These are phyloP conservation scores for Drosophila mulleri DNA, from an alignment of 2,888 invertebrate genomes.

Conservation along the genomic window DNA sequence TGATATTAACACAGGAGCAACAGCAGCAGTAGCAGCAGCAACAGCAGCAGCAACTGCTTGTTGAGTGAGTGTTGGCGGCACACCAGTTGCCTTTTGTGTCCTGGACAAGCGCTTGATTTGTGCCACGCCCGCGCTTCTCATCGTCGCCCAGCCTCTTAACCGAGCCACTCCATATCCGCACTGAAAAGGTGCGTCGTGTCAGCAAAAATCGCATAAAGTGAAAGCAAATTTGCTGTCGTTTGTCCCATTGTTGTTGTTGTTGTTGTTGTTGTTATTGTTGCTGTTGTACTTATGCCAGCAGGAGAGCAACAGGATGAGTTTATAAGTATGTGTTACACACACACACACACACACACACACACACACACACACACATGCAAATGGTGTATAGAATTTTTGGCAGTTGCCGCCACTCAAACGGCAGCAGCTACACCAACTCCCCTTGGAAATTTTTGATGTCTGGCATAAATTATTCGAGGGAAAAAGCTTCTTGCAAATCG, in stretches of 20 bases:
- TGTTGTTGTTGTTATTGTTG: constrained; percentile 18
- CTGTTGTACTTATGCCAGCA: constrained; percentile 15
- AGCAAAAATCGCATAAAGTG: constrained; percentile 73
- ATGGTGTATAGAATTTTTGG: constrained; percentile 33
- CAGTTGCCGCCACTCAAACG: constrained; percentile 32
- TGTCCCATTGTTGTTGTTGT: constrained; percentile 28
- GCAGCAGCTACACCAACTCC: constrained; percentile 9
- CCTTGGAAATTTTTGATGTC: constrained; percentile 69
- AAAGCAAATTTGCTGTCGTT: constrained; percentile 65
- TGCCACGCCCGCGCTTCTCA: background rate
- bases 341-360: background rate
- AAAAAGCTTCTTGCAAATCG: constrained; percentile 62
- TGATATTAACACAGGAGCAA: constrained; percentile 40
- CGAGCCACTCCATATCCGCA: background rate
- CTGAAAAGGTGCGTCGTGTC: constrained; percentile 72
- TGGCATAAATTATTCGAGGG: constrained; percentile 67
- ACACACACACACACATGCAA: constrained; percentile 10
- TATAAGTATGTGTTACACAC: constrained; percentile 12
- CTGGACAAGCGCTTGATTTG: constrained; percentile 32
- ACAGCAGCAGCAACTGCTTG: constrained; percentile 14
- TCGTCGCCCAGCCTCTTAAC: background rate
- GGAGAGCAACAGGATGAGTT: constrained; percentile 52
- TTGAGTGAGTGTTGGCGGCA: constrained; percentile 42
- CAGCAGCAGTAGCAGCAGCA: constrained; percentile 7
- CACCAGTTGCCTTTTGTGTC: constrained; percentile 64